Conservation (phyloP, 2,888 invertebrate species). For the Vandiemenella viatica region DNA sequence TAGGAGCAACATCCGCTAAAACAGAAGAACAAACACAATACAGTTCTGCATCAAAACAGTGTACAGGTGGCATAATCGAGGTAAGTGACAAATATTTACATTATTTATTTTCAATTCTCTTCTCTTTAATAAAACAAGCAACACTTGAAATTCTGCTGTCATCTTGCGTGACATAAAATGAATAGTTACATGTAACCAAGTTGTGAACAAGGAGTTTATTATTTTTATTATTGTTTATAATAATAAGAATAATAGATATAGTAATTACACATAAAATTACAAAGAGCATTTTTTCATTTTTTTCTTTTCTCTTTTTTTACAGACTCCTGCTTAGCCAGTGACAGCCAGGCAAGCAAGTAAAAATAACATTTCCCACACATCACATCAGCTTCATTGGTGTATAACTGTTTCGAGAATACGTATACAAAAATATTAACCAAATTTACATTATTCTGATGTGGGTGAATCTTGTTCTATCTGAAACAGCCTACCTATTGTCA, state of each 20-base stretch:
- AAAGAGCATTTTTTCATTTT: slow-evolving; percentile 12
- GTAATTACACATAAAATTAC: slow-evolving; percentile 16
- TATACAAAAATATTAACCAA: slow-evolving; percentile 17
- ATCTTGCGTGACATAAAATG: slow-evolving; percentile 5
- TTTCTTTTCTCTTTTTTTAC: slow-evolving; percentile 6
- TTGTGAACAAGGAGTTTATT: slow-evolving; percentile 8
- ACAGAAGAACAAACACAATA: not conserved
- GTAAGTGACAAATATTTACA: slow-evolving; percentile 1
- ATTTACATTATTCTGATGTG: slow-evolving; percentile 15
- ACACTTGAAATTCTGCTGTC: slow-evolving; percentile 3
- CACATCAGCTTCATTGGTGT: slow-evolving; percentile 7
- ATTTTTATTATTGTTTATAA: slow-evolving; percentile 6
- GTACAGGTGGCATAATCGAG: slow-evolving; percentile 1
- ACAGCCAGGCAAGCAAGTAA: slow-evolving; percentile 11
- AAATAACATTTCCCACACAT: slow-evolving; percentile 12
- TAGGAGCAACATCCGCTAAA: not conserved
- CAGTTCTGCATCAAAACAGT: not conserved
- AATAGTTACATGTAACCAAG: slow-evolving; percentile 12
- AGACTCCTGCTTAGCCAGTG: slow-evolving; percentile 10
- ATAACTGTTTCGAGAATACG: slow-evolving; percentile 15
- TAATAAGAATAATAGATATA: slow-evolving; percentile 10
- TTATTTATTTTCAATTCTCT: slow-evolving; percentile 1
- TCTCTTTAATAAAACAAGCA: slow-evolving; percentile 2
- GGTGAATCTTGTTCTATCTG: slow-evolving; percentile 7
- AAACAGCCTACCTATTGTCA: slow-evolving; percentile 4